Percentiles rank a stretch among this genome's conserved stretches.
Evolutionary conservation across 1,140 invertebrate genomes (phyloP).

Genomic region (Papilio xuthus): DNA sequence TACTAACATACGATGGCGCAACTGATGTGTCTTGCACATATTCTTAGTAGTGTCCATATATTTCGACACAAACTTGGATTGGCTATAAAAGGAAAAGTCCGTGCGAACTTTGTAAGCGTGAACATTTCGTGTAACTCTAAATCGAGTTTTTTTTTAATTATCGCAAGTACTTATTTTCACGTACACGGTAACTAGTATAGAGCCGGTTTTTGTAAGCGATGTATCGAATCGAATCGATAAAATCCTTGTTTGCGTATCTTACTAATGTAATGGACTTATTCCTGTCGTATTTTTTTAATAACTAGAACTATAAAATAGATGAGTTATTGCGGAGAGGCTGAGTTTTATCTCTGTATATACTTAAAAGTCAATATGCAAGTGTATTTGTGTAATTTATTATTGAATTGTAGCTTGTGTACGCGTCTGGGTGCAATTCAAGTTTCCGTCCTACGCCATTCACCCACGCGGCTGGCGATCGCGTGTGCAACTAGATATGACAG

Average conservation of each 20-base stretch:
- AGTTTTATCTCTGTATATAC: conserved; percentile 16
- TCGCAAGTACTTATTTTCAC: conserved; percentile 33
- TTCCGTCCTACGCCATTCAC: conserved; percentile 39
- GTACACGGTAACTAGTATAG: conserved; percentile 58
- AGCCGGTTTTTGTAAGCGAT: conserved; percentile 67
- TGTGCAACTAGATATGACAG: conserved; percentile 45
- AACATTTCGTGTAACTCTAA: conserved; percentile 59
- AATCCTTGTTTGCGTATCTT: conserved; percentile 62
- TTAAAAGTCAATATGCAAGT: conserved; percentile 4
- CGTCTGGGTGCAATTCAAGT: conserved; percentile 18
- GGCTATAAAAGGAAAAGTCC: conserved; percentile 66
- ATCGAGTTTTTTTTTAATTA: conserved; percentile 24
- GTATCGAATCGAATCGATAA: conserved; percentile 73
- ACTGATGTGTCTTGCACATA: conserved; percentile 56
- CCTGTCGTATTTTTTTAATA: conserved; percentile 7
- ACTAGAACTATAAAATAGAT: conserved; percentile 4
- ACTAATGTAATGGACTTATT: conserved; percentile 21
- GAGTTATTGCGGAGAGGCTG: background rate
- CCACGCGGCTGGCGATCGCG: conserved; percentile 41
- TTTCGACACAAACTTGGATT: conserved; percentile 66
- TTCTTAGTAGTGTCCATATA: conserved; percentile 56
- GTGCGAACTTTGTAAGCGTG: conserved; percentile 69
- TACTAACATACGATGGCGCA: conserved; percentile 52
- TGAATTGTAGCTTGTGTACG: conserved; percentile 1
- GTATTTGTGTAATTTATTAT: conserved; percentile 19